These are phyloP conservation scores for Cyphomyrmex costatus DNA, from an alignment of 1,140 invertebrate genomes.

Conservation along the genomic window DNA sequence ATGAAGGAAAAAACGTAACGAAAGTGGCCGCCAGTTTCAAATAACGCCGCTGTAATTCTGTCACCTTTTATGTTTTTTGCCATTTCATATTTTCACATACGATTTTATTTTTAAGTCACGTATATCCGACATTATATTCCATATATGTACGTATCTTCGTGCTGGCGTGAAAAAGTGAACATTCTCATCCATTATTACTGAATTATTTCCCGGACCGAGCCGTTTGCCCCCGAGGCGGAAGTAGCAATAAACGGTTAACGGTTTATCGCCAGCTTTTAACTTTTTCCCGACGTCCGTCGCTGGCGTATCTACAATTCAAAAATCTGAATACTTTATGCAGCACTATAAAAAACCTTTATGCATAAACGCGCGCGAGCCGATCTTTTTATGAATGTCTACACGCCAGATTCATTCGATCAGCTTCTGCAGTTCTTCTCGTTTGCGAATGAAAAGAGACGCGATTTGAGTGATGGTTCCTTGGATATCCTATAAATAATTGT, in stretches of 20 bases:
- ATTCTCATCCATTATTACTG: constrained; percentile 20
- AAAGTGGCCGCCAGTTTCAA: not conserved
- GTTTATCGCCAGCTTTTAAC: constrained; percentile 49
- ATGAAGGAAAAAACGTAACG: not conserved
- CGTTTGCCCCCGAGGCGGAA: constrained; percentile 23
- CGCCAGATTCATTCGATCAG: not conserved
- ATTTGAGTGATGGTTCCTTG: not conserved
- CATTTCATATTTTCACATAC: not conserved
- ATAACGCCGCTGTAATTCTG: not conserved
- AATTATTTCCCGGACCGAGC: constrained; percentile 21
- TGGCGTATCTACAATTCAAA: constrained; percentile 65
- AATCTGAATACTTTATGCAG: constrained; percentile 56
- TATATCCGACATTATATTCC: not conserved
- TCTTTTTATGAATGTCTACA: constrained; percentile 39
- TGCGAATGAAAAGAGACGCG: not conserved
- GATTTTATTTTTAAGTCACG: constrained; percentile 11
- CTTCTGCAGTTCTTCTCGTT: not conserved
- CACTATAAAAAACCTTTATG: constrained; percentile 45
- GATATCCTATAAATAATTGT: constrained; percentile 7
- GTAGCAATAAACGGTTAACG: constrained; percentile 42
- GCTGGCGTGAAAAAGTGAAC: not conserved
- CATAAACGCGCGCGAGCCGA: not conserved
- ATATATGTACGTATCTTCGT: not conserved
- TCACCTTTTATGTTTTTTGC: not conserved
- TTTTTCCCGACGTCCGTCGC: constrained; percentile 9